These are phyloP conservation scores for Nyctibius bracteatus DNA, from an alignment of 2,113 vertebrate species.

Conservation along the genomic window DNA sequence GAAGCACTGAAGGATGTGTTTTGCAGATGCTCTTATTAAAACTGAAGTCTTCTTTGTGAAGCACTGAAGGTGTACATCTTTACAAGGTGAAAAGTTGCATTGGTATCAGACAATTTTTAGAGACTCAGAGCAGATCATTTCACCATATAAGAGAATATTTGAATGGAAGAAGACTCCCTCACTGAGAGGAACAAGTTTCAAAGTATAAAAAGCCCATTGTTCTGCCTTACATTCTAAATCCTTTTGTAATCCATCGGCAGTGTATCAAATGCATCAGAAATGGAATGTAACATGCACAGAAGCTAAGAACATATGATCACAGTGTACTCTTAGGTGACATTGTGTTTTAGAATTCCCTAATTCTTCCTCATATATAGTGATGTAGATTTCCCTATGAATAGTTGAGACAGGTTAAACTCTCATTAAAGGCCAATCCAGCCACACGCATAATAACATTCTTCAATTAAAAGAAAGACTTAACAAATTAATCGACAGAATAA, in stretches of 20 bases:
- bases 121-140: background rate
- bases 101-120: background rate
- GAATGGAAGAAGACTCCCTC: background rate
- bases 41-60: background rate
- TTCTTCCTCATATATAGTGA: background rate
- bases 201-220: background rate
- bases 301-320: background rate
- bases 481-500: slow-evolving; percentile 63
- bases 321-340: background rate
- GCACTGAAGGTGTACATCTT: background rate
- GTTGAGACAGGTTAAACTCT: slow-evolving; percentile 59
- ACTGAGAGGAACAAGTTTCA: background rate
- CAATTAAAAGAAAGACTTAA: slow-evolving; percentile 57
- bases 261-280: background rate
- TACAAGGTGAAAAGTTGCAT: background rate
- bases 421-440: slow-evolving; percentile 50
- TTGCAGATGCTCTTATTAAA: slow-evolving; percentile 23
- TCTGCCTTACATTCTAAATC: background rate
- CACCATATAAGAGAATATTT: background rate
- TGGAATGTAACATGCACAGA: background rate
- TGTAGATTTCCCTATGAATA: background rate
- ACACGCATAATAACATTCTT: background rate
- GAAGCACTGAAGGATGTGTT: background rate
- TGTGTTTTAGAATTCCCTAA: background rate
- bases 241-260: background rate